Percentiles rank a stretch among this genome's conserved stretches.
Evolutionary conservation across 2,113 vertebrate species (phyloP).

Genomic region (Lampris incognitus): DNA sequence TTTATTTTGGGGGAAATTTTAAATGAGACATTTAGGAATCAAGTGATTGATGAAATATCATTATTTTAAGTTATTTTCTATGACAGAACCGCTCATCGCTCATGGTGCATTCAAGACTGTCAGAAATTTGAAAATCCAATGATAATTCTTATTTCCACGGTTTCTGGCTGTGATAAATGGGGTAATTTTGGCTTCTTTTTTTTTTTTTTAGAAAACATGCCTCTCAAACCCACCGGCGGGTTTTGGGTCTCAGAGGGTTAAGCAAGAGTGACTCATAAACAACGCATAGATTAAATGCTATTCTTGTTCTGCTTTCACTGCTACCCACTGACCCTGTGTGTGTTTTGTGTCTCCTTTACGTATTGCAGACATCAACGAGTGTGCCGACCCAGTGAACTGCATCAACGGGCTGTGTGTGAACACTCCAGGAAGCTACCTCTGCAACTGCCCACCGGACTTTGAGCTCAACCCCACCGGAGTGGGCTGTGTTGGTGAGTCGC

Average conservation of each 20-base stretch:
- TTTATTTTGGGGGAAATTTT: too few relatives aligned
- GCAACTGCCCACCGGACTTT: constrained; percentile 93
- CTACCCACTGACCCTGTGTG: background rate
- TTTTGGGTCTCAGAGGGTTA: background rate
- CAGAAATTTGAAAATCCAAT: too few relatives aligned
- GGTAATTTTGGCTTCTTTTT: too few relatives aligned
- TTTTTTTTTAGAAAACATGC: too few relatives aligned
- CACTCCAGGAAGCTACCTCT: constrained; percentile 91
- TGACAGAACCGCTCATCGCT: too few relatives aligned
- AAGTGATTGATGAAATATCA: too few relatives aligned
- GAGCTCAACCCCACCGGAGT: constrained; percentile 92
- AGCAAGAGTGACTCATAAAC: background rate
- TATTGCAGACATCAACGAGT: constrained; percentile 91
- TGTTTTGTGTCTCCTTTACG: background rate
- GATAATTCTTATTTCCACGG: too few relatives aligned
- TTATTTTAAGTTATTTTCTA: too few relatives aligned
- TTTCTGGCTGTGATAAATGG: too few relatives aligned
- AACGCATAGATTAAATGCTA: background rate
- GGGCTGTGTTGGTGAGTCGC: constrained; percentile 92
- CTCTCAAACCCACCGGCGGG: too few relatives aligned
- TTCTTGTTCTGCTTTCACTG: background rate
- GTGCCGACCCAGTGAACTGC: constrained; percentile 92
- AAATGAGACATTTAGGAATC: too few relatives aligned
- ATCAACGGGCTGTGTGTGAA: constrained; percentile 94
- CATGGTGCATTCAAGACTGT: too few relatives aligned